phyloP scores from a whole-genome alignment of 2,797 vertebrate species.

The Sebastes steindachneri region DNA sequence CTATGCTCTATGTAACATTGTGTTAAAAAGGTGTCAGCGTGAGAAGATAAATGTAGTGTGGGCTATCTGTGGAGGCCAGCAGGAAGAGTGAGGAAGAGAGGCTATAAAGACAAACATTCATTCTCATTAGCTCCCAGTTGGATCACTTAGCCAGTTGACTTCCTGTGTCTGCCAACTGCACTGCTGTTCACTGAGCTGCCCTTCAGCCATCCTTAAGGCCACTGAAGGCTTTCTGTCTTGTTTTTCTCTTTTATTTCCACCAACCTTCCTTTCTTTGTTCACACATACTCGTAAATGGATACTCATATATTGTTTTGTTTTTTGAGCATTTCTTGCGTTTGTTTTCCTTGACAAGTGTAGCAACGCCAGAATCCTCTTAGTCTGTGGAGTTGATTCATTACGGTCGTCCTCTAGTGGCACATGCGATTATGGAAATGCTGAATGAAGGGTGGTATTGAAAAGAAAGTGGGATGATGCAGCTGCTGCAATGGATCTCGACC shows the following conservation, averaged over 20 bases:
- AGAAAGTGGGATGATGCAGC: not conserved
- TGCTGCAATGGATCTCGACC: not conserved
- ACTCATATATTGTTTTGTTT: not conserved
- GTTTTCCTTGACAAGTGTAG: not conserved
- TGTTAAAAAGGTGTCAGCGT: conserved; percentile 50
- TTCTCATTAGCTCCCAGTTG: conserved; percentile 72
- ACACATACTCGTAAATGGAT: not conserved
- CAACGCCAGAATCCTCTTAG: not conserved
- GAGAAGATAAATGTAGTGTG: conserved; percentile 64
- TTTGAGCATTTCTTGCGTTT: not conserved
- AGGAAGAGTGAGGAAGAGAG: conserved; percentile 39
- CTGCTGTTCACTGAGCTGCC: conserved; percentile 48
- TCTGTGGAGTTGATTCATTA: not conserved
- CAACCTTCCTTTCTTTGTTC: not conserved
- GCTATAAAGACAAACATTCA: conserved; percentile 61
- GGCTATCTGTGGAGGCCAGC: conserved; percentile 68
- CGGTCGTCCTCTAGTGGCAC: not conserved
- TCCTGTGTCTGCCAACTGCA: conserved; percentile 51
- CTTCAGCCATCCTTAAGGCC: conserved; percentile 57
- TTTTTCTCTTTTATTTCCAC: conserved; percentile 3
- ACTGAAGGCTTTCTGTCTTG: conserved; percentile 20
- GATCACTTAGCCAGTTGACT: conserved; percentile 65
- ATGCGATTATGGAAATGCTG: not conserved
- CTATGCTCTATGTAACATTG: conserved; percentile 24
- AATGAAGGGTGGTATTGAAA: not conserved